Conservation (phyloP, 2,797 vertebrate species). For the Falco rusticolus region DNA sequence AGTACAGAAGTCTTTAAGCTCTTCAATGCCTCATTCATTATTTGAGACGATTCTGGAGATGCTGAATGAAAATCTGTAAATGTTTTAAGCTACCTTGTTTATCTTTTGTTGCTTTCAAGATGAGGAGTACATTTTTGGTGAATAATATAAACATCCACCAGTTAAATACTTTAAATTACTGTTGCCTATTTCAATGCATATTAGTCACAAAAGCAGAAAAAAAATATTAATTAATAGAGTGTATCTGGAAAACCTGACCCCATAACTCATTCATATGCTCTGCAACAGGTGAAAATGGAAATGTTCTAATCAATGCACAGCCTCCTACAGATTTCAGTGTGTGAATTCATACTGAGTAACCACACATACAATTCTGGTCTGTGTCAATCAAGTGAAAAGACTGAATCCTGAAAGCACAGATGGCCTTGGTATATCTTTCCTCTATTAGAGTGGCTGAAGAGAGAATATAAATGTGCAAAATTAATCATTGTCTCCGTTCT, state of each 20-base stretch:
- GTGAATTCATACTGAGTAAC: neutral
- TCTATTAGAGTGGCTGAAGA: neutral
- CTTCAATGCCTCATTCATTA: neutral
- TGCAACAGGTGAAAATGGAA: neutral
- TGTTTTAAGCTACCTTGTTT: neutral
- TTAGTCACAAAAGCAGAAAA: neutral
- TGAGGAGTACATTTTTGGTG: neutral
- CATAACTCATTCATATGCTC: neutral
- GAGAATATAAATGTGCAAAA: neutral
- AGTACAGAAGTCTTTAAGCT: neutral
- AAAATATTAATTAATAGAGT: neutral
- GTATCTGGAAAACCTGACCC: neutral
- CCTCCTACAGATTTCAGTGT: neutral
- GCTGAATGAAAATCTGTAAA: neutral
- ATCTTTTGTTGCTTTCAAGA: neutral
- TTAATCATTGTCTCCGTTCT: neutral
- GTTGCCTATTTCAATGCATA: neutral
- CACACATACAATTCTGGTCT: neutral
- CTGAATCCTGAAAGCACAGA: neutral
- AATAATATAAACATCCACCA: neutral
- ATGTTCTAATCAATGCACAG: neutral
- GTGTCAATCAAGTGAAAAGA: neutral
- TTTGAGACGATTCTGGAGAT: neutral
- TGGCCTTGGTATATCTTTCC: neutral
- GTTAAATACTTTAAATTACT: neutral